A percentile compares a stretch with the other conserved stretches of the same genome.
These are phyloP conservation scores for Petrocephalus zakoni DNA, from an alignment of 2,113 vertebrate genomes.

Conservation along the genomic window DNA sequence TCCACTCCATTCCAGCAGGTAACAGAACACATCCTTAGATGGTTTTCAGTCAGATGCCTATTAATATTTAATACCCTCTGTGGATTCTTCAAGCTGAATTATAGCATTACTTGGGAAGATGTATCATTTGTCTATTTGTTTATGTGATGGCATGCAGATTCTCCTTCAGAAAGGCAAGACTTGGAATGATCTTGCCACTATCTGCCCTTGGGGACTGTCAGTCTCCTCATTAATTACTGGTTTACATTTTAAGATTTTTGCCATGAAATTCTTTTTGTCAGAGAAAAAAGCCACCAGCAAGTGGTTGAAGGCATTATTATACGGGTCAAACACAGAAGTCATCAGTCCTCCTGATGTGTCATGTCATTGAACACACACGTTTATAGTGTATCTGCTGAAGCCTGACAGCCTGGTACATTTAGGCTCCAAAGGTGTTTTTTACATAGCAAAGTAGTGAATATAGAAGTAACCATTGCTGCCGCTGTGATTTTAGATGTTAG, in stretches of 20 bases:
- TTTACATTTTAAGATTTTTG: not conserved
- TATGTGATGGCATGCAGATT: not conserved
- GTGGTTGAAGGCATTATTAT: not conserved
- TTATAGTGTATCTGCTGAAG: not conserved
- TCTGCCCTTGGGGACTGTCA: not conserved
- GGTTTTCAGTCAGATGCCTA: not conserved
- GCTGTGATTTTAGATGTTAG: not conserved
- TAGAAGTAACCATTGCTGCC: not conserved
- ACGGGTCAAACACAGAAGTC: not conserved
- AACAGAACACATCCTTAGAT: not conserved
- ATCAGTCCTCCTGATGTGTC: not conserved
- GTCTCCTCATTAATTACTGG: not conserved
- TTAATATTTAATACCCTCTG: not conserved
- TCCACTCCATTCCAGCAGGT: conserved; percentile 3
- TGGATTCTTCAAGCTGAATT: not conserved
- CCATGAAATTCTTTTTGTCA: not conserved
- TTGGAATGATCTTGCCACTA: not conserved
- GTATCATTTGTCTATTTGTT: not conserved
- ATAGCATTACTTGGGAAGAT: not conserved
- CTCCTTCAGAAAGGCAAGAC: not conserved
- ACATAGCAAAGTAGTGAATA: not conserved
- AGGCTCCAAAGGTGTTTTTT: not conserved
- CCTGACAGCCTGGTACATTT: not conserved
- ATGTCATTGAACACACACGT: not conserved
- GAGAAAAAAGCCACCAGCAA: not conserved